Percentiles rank a stretch among this genome's conserved stretches.
phyloP scores from a whole-genome alignment of 2,797 vertebrate species.

The Phoxinus dragarum region DNA sequence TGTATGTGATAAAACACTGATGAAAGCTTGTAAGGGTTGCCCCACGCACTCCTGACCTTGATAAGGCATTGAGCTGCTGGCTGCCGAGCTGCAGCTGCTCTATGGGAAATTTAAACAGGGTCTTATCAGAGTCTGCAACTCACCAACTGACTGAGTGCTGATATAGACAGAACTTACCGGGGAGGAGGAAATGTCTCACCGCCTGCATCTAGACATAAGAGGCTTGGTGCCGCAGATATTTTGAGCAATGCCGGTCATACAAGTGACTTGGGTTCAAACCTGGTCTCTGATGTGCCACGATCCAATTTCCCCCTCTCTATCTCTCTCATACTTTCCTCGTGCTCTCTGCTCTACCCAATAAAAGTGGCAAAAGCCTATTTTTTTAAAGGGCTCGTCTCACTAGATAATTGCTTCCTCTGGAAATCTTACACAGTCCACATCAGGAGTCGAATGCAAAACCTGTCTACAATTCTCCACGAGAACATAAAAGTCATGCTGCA shows the following conservation, averaged over 20 bases:
- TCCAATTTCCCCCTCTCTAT: background rate
- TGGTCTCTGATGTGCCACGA: background rate
- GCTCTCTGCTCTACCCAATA: background rate
- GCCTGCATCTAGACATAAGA: slow-evolving; percentile 51
- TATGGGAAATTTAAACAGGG: slow-evolving; percentile 62
- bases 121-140: slow-evolving; percentile 63
- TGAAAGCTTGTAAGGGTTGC: slow-evolving; percentile 70
- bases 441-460: background rate
- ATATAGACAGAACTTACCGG: slow-evolving; percentile 27
- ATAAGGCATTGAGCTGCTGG: slow-evolving; percentile 67
- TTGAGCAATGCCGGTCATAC: background rate
- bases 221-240: background rate
- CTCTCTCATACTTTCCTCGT: background rate
- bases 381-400: background rate
- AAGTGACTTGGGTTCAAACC: background rate
- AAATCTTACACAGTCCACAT: background rate
- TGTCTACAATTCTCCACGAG: background rate
- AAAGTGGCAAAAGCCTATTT: background rate
- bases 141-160: slow-evolving; percentile 44
- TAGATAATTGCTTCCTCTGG: slow-evolving; percentile 29
- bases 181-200: slow-evolving; percentile 29
- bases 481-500: slow-evolving; percentile 24
- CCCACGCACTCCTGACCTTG: slow-evolving; percentile 72
- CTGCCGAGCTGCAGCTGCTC: slow-evolving; percentile 60
- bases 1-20: slow-evolving; percentile 65